A percentile compares a stretch with the other conserved stretches of the same genome.
Conservation (phyloP, 1,140 invertebrate species). For the Eueides isabella region DNA sequence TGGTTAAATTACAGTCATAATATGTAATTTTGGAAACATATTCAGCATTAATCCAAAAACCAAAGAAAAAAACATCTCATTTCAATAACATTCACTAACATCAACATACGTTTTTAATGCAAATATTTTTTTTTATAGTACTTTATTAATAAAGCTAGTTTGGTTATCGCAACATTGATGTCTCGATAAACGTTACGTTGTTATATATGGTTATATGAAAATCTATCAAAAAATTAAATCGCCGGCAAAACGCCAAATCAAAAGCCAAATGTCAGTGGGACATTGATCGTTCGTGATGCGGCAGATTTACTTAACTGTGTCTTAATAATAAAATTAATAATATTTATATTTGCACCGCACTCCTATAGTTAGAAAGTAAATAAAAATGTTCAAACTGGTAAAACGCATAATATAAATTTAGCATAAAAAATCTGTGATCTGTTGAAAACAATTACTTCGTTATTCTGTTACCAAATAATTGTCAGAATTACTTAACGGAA, state of each 20-base stretch:
- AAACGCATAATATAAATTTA: not conserved
- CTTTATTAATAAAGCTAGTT: not conserved
- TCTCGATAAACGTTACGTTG: no score
- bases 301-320: slow-evolving; percentile 4
- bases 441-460: not conserved
- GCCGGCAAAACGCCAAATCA: slow-evolving; percentile 30
- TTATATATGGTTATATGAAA: not conserved
- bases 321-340: not conserved
- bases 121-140: not conserved
- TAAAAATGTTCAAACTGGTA: not conserved
- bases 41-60: not conserved
- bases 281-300: slow-evolving; percentile 32
- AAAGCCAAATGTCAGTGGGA: slow-evolving; percentile 13
- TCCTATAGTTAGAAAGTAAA: not conserved
- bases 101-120: no score
- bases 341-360: not conserved
- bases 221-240: slow-evolving; percentile 29
- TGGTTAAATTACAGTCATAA: no score
- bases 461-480: not conserved
- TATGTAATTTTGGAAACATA: not conserved
- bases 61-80: not conserved
- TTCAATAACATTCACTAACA: not conserved
- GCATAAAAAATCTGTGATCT: not conserved
- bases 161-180: no score
- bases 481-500: not conserved